Evolutionary conservation across 2,888 invertebrate species (phyloP), one percentile per base, ranked within the genome.

Genomic region (Zygaena filipendulae): DNA sequence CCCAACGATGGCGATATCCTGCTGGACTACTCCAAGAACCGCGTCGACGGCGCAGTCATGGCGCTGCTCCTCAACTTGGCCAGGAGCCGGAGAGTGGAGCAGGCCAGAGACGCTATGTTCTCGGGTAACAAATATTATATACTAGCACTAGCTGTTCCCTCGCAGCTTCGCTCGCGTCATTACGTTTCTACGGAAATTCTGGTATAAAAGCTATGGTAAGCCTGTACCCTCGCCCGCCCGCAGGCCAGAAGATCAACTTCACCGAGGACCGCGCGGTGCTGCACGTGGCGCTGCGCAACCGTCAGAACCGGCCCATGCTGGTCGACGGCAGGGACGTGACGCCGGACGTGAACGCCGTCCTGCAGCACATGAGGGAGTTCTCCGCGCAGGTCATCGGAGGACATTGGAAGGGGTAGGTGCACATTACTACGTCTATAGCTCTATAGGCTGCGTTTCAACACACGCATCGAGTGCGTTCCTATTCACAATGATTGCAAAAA

Each of bases 1-100:
- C 92, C 92, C 4, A 81, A 84, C 32, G 94, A 95, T 82, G 97
- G 97, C 4, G 89, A 92, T 13, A 88, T 98, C 47, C 82, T 99
- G 20, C 61, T 99, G 47, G 99, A 99, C 74, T 99, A 90, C 71
- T 98, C 98, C 8, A 99, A 99, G 77, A 99, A 99, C 71, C 85
- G 95, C 23, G 82, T 99, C 35, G 88, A 93, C 49, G 85, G 87
- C 11, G 87, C 91, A 35, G 85, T 87, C 4, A 81, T 95, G 59
- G 60, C 82, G 6, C 64, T 91, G 10, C 84, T 99, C 2, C 68
- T 97, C 39, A 83, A 91, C 38, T 70, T 99, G 80, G 96, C 95
- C 31, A 83, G 83, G 49, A 87, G 86, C 22, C 83, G 97, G 8
- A 87, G 91, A 46, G 88, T 99, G 16, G 91, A 91, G 54, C 82